Evolutionary conservation across 1,140 invertebrate genomes (phyloP), one percentile per base, ranked within the genome.

Genomic region (Reticulitermes speratus): DNA sequence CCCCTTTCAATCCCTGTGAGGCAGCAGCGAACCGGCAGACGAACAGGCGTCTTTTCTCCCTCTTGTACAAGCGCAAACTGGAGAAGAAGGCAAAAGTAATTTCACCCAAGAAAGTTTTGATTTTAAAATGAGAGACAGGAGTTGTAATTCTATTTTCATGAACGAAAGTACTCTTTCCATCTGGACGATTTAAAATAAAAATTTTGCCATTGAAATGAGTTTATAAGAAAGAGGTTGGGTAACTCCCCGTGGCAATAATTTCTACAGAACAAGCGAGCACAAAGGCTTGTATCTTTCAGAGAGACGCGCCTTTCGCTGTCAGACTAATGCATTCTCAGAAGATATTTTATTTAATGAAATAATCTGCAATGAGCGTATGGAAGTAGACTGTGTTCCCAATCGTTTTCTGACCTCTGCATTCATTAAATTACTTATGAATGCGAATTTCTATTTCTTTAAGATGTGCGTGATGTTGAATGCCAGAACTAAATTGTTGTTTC

Each of bases 81-180:
- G 21, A 44, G 16, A 52, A 44, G 44, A 75, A 86, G 69, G 65
- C 38, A 86, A 86, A 86, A 86, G 85, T 86, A 86, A 86, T 86
- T 86, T 82, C 85, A 75, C 48, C 85, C 12, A 81, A 82, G 85
- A 52, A 86, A 86, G 85, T 86, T 86, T 86, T 86, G 85, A 86
- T 86, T 86, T 86, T 86, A 86, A 86, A 86, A 86, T 86, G 85
- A 86, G 85, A 86, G 82, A 52, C 85, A 86, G 82, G 85, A 86
- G 44, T 86, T 86, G 85, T 86, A 86, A 86, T 86, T 86, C 81
- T 82, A 86, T 86, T 86, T 86, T 75, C 69, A 45, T 86, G 69
- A 48, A 82, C 75, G 85, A 52, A 82, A 75, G 81, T 45, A 75
- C 85, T 44, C 85, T 86, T 86, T 86, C 85, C 75, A 82, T 86